Conservation (phyloP, 1,140 invertebrate species). For the Habropoda laboriosa region DNA sequence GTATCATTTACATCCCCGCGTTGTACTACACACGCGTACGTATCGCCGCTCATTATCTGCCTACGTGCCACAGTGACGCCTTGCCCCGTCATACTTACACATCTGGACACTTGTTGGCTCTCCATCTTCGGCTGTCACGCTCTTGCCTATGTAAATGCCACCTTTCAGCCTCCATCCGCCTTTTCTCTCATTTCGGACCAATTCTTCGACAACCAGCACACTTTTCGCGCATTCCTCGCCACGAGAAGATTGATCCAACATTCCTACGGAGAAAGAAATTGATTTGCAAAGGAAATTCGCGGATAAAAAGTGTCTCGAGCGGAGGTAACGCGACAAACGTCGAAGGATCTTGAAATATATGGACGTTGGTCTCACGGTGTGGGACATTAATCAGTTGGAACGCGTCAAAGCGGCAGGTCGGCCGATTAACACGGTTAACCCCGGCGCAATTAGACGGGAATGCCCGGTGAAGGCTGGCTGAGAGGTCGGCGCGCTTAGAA, state of each 20-base stretch:
- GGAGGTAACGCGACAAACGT: not conserved
- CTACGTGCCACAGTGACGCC: slow-evolving; percentile 62
- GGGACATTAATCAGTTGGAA: slow-evolving; percentile 61
- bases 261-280: too few species aligned
- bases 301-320: too few species aligned
- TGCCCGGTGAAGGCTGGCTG: slow-evolving; percentile 41
- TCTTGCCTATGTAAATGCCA: not conserved
- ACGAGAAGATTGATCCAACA: too few species aligned
- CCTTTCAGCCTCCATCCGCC: not conserved
- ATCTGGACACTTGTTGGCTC: slow-evolving; percentile 20
- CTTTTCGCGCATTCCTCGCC: too few species aligned
- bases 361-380: not conserved
- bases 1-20: slow-evolving; percentile 73
- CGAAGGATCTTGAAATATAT: not conserved
- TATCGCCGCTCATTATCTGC: slow-evolving; percentile 74
- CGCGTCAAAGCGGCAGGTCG: slow-evolving; percentile 26
- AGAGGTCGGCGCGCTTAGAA: slow-evolving; percentile 18
- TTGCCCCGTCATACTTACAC: not conserved
- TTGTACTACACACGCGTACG: slow-evolving; percentile 35
- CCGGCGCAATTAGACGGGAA: slow-evolving; percentile 60
- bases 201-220: too few species aligned
- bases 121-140: slow-evolving; percentile 19
- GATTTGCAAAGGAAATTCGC: too few species aligned
- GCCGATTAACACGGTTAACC: slow-evolving; percentile 59
- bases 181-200: too few species aligned